Percentiles rank a stretch among this genome's conserved stretches.
Conservation (phyloP, 2,797 vertebrate species). For the Hybognathus amarus region DNA sequence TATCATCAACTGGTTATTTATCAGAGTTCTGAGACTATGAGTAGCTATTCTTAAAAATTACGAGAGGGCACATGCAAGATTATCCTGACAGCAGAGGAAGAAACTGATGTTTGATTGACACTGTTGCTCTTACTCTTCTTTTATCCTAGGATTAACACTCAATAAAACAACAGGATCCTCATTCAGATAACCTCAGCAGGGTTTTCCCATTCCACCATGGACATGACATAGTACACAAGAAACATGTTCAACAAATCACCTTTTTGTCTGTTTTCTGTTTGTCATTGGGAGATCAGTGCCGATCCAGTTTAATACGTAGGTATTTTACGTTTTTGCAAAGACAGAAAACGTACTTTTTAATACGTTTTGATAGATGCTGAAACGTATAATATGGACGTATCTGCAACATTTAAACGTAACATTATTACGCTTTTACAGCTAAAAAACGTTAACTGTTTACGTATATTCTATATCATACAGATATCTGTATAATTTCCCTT, state of each 20-base stretch:
- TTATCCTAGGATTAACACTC: not conserved
- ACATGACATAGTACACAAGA: constrained; percentile 4
- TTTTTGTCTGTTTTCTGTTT: constrained; percentile 18
- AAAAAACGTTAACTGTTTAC: no score
- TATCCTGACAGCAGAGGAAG: not conserved
- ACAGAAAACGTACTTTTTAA: no score
- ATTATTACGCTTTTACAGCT: no score
- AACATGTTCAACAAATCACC: not conserved
- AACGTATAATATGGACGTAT: no score
- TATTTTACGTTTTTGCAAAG: no score
- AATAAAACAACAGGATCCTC: constrained; percentile 29
- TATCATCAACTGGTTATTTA: not conserved
- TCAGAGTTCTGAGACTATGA: not conserved
- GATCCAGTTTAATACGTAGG: no score
- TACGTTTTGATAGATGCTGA: no score
- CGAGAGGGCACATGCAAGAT: not conserved
- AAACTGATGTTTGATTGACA: not conserved
- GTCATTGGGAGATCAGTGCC: not conserved
- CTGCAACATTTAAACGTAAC: no score
- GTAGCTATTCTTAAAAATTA: not conserved
- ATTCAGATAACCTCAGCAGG: constrained; percentile 5
- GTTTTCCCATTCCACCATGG: constrained; percentile 36
- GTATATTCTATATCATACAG: no score
- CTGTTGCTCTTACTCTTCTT: not conserved
- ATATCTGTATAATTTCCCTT: no score